These are phyloP conservation scores for Fissipunctia ypsillon DNA, from an alignment of 2,888 invertebrate species.

Conservation along the genomic window DNA sequence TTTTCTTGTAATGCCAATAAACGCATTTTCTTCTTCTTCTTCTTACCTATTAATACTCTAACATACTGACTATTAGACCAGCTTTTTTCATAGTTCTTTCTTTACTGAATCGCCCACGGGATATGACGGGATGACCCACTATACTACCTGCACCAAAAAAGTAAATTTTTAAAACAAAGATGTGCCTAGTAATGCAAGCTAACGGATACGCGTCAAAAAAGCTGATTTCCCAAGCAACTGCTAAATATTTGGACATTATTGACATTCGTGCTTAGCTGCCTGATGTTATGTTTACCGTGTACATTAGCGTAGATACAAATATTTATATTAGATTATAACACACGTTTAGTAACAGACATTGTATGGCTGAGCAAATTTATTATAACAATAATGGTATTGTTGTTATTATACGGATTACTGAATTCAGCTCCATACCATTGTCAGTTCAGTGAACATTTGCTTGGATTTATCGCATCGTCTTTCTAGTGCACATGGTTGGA, in stretches of 20 bases:
- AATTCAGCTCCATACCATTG: no score
- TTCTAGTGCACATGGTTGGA: no score
- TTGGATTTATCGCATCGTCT: no score
- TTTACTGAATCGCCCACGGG: not conserved
- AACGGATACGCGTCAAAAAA: slow-evolving; percentile 26
- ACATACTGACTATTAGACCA: not conserved
- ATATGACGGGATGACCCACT: not conserved
- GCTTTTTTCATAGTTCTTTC: not conserved
- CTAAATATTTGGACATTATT: slow-evolving; percentile 40
- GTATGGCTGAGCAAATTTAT: slow-evolving; percentile 2
- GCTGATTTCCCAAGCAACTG: slow-evolving; percentile 29
- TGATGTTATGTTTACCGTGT: slow-evolving; percentile 38
- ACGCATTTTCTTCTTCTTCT: no score
- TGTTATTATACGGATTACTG: not conserved
- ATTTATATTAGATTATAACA: slow-evolving; percentile 43
- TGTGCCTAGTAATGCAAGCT: not conserved
- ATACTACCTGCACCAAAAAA: not conserved
- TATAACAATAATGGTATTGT: not conserved
- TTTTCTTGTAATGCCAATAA: no score
- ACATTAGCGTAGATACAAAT: slow-evolving; percentile 42
- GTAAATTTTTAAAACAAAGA: slow-evolving; percentile 15
- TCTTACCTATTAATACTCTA: not conserved
- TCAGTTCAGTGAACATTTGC: no score
- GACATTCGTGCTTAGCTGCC: slow-evolving; percentile 35
- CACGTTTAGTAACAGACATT: not conserved